Evolutionary conservation across 2,888 invertebrate genomes (phyloP).

Genomic region (Scaptomyza tumidula): DNA sequence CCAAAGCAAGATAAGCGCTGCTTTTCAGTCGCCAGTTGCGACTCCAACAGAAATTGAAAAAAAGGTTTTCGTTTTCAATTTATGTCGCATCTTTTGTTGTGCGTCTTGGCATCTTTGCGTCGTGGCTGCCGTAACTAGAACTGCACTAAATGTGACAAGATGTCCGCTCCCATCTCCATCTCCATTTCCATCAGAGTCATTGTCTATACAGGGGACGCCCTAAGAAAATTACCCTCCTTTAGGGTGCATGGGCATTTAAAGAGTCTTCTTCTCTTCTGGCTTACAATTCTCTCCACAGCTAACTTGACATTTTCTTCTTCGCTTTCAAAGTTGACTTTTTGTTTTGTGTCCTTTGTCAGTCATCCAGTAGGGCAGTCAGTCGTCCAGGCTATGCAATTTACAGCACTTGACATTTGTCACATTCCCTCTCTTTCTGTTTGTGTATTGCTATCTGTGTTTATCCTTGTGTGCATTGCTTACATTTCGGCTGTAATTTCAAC

Average conservation of each 20-base stretch:
- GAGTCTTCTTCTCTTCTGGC: constrained; percentile 8
- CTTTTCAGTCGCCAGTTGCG: constrained; percentile 27
- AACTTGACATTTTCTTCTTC: constrained; percentile 38
- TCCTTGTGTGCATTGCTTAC: constrained; percentile 19
- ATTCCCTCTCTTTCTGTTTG: neutral
- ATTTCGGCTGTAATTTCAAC: constrained; percentile 35
- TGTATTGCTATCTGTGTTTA: neutral
- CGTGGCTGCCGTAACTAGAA: constrained; percentile 32
- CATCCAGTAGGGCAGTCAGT: constrained; percentile 35
- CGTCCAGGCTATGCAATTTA: constrained; percentile 45
- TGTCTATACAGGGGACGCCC: constrained; percentile 8
- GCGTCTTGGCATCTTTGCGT: constrained; percentile 11
- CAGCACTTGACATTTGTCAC: constrained; percentile 58
- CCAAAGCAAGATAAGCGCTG: constrained; percentile 28
- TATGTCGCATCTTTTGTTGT: constrained; percentile 51
- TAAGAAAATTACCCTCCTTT: constrained; percentile 26
- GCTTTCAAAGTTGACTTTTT: constrained; percentile 20
- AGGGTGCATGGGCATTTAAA: constrained; percentile 5
- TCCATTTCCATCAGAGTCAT: constrained; percentile 2
- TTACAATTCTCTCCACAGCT: constrained; percentile 12
- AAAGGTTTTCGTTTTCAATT: constrained; percentile 67
- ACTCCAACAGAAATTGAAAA: constrained; percentile 4
- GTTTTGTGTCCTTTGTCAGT: constrained; percentile 26
- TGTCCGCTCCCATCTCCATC: constrained; percentile 27
- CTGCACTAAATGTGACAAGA: constrained; percentile 59